phyloP scores from a whole-genome alignment of 1,140 invertebrate species.

The Mizuhopecten yessoensis region DNA sequence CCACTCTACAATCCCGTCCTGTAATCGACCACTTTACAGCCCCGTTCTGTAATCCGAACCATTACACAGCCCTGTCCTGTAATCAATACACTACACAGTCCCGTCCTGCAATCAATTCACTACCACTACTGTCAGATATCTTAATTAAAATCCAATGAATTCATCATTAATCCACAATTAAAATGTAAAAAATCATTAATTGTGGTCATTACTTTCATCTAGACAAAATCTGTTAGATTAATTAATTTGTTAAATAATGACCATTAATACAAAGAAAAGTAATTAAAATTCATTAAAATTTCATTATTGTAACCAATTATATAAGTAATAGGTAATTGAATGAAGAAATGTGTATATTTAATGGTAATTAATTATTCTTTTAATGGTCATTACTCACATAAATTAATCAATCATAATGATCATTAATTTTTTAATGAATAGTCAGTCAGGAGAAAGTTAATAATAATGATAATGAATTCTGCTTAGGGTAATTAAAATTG shows the following conservation, averaged over 20 bases:
- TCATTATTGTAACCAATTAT: background rate
- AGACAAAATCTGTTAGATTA: background rate
- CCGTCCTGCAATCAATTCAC: too few relatives aligned
- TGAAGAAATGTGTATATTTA: background rate
- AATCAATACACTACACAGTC: too few relatives aligned
- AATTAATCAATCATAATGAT: background rate
- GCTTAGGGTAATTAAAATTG: background rate
- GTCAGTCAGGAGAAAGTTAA: background rate
- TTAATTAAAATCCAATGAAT: background rate
- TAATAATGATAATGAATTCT: background rate
- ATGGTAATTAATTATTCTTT: background rate
- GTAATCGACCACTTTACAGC: too few relatives aligned
- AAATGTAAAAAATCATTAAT: background rate
- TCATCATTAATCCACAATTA: background rate
- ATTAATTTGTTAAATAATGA: background rate
- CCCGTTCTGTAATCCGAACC: too few relatives aligned
- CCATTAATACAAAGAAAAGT: background rate
- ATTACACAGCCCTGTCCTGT: too few relatives aligned
- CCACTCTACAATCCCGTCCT: too few relatives aligned
- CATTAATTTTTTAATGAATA: background rate
- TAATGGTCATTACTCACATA: background rate
- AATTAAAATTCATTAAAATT: background rate
- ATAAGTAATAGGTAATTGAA: background rate
- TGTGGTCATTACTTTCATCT: too few relatives aligned
- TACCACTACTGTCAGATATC: background rate